phyloP scores from a whole-genome alignment of 2,888 invertebrate species.

The Cephus runcator region DNA sequence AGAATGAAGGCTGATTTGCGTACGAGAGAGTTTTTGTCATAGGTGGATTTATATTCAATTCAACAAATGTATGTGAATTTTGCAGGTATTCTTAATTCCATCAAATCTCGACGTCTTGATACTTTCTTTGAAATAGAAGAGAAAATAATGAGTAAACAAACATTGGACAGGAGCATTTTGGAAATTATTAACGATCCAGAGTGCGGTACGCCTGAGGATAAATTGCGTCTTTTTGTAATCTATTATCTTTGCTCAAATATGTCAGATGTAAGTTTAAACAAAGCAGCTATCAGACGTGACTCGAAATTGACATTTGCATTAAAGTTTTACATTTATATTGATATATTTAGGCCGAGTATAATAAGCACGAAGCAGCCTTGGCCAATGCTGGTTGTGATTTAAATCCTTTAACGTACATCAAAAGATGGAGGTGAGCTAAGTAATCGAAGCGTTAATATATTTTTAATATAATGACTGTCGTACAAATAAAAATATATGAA shows the following conservation, averaged over 20 bases:
- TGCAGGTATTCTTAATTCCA: slow-evolving; percentile 80
- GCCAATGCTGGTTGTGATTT: slow-evolving; percentile 86
- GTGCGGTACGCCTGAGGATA: slow-evolving; percentile 90
- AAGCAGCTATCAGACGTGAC: background rate
- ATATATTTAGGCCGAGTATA: slow-evolving; percentile 74
- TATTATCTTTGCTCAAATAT: slow-evolving; percentile 89
- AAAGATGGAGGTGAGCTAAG: slow-evolving; percentile 85
- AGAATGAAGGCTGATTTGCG: background rate
- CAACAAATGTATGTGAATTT: slow-evolving; percentile 16
- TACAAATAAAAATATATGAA: background rate
- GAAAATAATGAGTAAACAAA: slow-evolving; percentile 92
- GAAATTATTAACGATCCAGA: slow-evolving; percentile 89
- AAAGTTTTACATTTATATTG: background rate
- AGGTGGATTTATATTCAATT: background rate
- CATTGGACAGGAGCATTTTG: slow-evolving; percentile 84
- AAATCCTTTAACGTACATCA: slow-evolving; percentile 86
- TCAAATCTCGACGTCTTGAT: slow-evolving; percentile 91
- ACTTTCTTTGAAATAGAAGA: slow-evolving; percentile 98
- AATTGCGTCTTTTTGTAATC: slow-evolving; percentile 92
- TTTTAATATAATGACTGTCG: background rate
- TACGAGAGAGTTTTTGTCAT: background rate
- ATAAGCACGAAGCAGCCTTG: slow-evolving; percentile 84
- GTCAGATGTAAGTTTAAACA: slow-evolving; percentile 69
- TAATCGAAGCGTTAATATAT: background rate
- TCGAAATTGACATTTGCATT: background rate